Percentiles rank a stretch among this genome's conserved stretches.
These are phyloP conservation scores for Brachionichthys hirsutus DNA, from an alignment of 2,113 vertebrate genomes.

Conservation along the genomic window DNA sequence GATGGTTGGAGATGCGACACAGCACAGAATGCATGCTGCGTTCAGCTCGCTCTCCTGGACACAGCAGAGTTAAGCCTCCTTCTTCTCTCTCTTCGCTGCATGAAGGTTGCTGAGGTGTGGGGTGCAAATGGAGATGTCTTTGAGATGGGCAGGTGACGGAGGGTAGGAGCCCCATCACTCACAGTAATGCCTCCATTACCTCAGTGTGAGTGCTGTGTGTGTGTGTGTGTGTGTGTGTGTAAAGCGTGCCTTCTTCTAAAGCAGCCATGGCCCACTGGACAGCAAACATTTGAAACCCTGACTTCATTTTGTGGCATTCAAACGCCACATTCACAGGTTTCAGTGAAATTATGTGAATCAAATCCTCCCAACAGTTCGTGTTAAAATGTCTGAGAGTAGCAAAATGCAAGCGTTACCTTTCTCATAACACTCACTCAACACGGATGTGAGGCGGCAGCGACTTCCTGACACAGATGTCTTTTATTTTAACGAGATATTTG, in stretches of 20 bases:
- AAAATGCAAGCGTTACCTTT: too few species aligned
- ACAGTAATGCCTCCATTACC: slow-evolving; percentile 64
- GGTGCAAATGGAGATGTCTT: slow-evolving; percentile 67
- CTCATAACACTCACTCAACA: neutral
- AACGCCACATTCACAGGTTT: too few species aligned
- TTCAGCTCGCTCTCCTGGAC: neutral
- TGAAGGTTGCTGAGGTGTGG: slow-evolving; percentile 31
- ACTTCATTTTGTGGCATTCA: neutral
- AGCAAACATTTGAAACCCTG: slow-evolving; percentile 8
- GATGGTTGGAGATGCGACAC: slow-evolving; percentile 20
- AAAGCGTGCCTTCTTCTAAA: slow-evolving; percentile 42
- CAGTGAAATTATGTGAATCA: too few species aligned
- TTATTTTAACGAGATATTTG: slow-evolving; percentile 14
- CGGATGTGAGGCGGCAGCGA: slow-evolving; percentile 1
- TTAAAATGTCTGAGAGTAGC: too few species aligned
- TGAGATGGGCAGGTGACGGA: slow-evolving; percentile 56
- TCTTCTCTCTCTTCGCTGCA: slow-evolving; percentile 14
- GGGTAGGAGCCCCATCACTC: slow-evolving; percentile 62
- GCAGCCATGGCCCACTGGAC: slow-evolving; percentile 28
- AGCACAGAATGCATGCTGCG: neutral
- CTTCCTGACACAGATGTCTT: slow-evolving; percentile 8
- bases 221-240: slow-evolving; percentile 21
- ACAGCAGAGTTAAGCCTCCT: neutral
- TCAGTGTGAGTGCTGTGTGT: slow-evolving; percentile 23
- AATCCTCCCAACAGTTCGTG: too few species aligned